Base-by-base conservation (phyloP, 2,113 vertebrate genomes). In the Centropus unirufus region DNA sequence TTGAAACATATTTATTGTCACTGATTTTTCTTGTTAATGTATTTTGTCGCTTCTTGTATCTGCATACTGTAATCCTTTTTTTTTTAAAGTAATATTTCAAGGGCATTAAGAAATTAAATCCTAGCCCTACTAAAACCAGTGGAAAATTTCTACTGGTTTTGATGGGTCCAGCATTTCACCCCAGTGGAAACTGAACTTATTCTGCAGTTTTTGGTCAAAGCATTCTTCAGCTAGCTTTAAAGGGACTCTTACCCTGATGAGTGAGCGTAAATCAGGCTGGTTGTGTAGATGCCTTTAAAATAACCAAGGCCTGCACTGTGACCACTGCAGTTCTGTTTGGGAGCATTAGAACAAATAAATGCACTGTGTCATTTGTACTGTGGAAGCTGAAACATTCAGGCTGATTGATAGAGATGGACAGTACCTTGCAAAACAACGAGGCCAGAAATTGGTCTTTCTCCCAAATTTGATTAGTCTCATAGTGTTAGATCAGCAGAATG, bases 391-490 rank as follows among this genome's bases (percentile, higher is more conserved):
- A 87, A 51, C 9, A 30, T 20, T 88, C 63, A 89, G 92, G 88
- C 85, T 86, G 54, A 52, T 79, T 93, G 89, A 74, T 49, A 46
- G 44, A 69, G 82, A 44, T 83, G 91, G 87, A 96, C 49, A 59
- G 68, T 89, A 70, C 78, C 64, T 93, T 89, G 87, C 7, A 66
- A 72, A 90, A 81, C 18, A 24, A 24, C 1, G 1, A 30, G 39
- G 39, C 54, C 57, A 30, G 69, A 93, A 97, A 42, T 6, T 1
- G 6, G 36, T 52, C 39, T 32, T 83, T 70, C 22, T 69, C 78
- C 24, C 15, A 55, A n/a, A 68, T 68, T 36, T 42, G 10, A 6
- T 46, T 54, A 46, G 19, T 55, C 32, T 39, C 2, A 0, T 18
- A 3, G 29, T 79, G 59, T 82, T 82, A 51, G 82, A 61, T 79